These are phyloP conservation scores for Apoderus coryli DNA, from an alignment of 2,888 invertebrate genomes.

Conservation along the genomic window DNA sequence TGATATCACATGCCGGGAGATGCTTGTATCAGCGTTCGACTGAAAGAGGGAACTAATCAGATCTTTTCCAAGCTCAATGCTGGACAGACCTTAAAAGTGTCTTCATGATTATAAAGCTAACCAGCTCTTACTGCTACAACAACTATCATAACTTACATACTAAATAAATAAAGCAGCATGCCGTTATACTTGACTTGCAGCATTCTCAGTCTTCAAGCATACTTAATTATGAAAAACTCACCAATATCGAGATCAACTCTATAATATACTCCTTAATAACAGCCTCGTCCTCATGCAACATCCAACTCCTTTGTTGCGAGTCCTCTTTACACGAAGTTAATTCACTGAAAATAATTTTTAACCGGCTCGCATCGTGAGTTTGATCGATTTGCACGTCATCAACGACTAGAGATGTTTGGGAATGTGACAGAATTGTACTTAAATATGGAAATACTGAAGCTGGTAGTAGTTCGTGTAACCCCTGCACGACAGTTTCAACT, in stretches of 20 bases:
- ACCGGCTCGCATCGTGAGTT: slow-evolving; percentile 69
- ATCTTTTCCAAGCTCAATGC: too few relatives aligned
- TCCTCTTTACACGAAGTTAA: slow-evolving; percentile 85
- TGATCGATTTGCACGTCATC: slow-evolving; percentile 56
- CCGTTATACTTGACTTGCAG: too few relatives aligned
- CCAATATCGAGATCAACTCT: slow-evolving; percentile 71
- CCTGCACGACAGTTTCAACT: slow-evolving; percentile 55
- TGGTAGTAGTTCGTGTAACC: slow-evolving; percentile 41
- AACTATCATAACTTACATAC: too few relatives aligned
- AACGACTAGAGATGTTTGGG: slow-evolving; percentile 43
- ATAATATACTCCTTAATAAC: slow-evolving; percentile 75
- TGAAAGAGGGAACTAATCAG: too few relatives aligned
- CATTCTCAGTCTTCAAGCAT: too few relatives aligned
- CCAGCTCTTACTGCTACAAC: too few relatives aligned
- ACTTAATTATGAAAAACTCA: slow-evolving; percentile 32
- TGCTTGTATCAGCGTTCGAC: slow-evolving; percentile 85
- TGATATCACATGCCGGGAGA: slow-evolving; percentile 71
- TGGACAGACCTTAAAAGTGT: too few relatives aligned
- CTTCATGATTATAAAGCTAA: too few relatives aligned
- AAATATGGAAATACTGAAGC: slow-evolving; percentile 44
- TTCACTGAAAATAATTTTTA: slow-evolving; percentile 71
- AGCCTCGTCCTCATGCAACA: slow-evolving; percentile 83
- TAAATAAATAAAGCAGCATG: slow-evolving; percentile 3
- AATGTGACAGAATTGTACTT: slow-evolving; percentile 39
- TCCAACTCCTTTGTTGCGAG: slow-evolving; percentile 91